phyloP scores from a whole-genome alignment of 2,888 invertebrate species.

The Caenorhabditis doughertyi region DNA sequence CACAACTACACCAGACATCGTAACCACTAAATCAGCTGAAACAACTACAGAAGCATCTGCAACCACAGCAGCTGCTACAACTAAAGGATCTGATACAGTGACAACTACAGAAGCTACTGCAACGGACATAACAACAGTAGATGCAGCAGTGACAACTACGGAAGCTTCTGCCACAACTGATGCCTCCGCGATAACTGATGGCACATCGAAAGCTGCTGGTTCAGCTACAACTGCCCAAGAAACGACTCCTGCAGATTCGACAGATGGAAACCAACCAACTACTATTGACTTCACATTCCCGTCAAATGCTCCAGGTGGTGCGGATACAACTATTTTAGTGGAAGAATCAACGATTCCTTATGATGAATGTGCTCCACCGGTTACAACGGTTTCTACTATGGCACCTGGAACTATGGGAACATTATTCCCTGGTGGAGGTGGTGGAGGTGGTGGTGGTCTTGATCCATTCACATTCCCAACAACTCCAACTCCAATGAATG shows the following conservation, averaged over 20 bases:
- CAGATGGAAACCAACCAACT: constrained; percentile 17
- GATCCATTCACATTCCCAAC: constrained; percentile 55
- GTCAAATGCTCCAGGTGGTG: constrained; percentile 33
- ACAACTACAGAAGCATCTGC: constrained; percentile 24
- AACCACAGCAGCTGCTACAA: constrained; percentile 9
- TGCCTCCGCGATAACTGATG: too few species aligned
- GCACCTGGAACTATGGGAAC: constrained; percentile 47
- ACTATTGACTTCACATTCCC: constrained; percentile 46
- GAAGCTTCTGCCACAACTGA: too few species aligned
- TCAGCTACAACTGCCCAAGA: not conserved
- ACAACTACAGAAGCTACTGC: constrained; percentile 21
- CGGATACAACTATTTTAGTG: constrained; percentile 12
- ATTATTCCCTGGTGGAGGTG: constrained; percentile 49
- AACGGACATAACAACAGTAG: constrained; percentile 15
- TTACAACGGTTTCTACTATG: constrained; percentile 42
- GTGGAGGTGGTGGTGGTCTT: constrained; percentile 28
- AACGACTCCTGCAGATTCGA: not conserved
- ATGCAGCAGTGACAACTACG: not conserved
- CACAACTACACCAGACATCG: constrained; percentile 10
- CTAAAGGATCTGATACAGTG: constrained; percentile 4
- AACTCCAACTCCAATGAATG: constrained; percentile 40
- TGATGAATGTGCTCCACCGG: constrained; percentile 51
- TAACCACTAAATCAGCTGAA: constrained; percentile 4
- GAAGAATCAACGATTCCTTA: constrained; percentile 10
- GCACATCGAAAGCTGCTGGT: constrained; percentile 8